Evolutionary conservation across 2,888 invertebrate species (phyloP), one percentile per base, ranked within the genome.

Genomic region (Cylloceria caligata): DNA sequence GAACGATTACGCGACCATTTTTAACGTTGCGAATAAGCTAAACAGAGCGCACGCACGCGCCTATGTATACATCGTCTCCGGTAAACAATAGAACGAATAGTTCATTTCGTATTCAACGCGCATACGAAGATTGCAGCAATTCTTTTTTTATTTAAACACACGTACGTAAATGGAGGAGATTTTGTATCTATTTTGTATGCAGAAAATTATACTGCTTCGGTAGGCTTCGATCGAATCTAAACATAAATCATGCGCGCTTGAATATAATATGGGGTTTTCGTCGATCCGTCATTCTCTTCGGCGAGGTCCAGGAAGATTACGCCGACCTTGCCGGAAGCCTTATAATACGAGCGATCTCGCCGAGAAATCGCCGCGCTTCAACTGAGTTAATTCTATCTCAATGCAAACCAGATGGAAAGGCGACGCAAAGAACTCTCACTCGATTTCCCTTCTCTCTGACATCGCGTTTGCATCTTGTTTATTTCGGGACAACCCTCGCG

Each of bases 381-480:
- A 74, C 78, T 69, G 82, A 76, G 80, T 85, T 85, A 78, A 80
- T 78, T 84, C 80, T 80, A 85, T 80, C 69, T 85, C 85, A 82
- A 85, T 84, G 82, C 72, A 62, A 85, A 85, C 83, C 83, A 85
- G 68, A 75, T 78, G 78, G 19, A 72, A 68, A 78, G 69, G 47
- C 27, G 27, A 57, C 71, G 39, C 55, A 55, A 55, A 55, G n/a
- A 16, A 16, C n/a, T 45, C 11, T 47, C 42, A 24, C 47, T 68
- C 75, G 65, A 21, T 71, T 47, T 27, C 65, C 19, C 2, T 75
- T 74, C 16, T 75, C 55, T 62, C 9, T 16, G 6, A 13, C 9
- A 27, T 21, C 16, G 30, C 9, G 3, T 39, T 64, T 45, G 21
- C 49, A 16, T 9, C 16, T 27, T 52, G 36, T 69, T 49, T 42